Conservation (phyloP, 1,140 invertebrate genomes). For the Diorhabda elongata region DNA sequence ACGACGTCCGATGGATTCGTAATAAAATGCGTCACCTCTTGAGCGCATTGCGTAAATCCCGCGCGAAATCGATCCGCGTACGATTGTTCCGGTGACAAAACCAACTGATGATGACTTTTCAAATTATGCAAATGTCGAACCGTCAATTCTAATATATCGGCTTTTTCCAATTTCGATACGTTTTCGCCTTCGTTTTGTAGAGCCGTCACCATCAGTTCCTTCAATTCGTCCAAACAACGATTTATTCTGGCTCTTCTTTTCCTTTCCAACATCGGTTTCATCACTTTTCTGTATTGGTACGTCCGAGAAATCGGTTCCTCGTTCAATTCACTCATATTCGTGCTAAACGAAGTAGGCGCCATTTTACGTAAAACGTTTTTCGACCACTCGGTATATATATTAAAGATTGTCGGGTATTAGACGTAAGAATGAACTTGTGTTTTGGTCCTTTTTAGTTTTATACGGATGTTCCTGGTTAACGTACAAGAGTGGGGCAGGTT, state of each 20-base stretch:
- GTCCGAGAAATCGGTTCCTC: conserved; percentile 74
- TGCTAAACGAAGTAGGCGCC: conserved; percentile 40
- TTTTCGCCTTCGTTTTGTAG: conserved; percentile 82
- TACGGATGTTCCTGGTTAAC: conserved; percentile 23
- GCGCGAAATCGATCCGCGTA: conserved; percentile 80
- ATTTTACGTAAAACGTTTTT: conserved; percentile 25
- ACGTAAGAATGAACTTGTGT: conserved; percentile 31
- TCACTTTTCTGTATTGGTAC: conserved; percentile 88
- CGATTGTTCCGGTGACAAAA: conserved; percentile 58
- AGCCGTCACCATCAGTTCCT: conserved; percentile 85
- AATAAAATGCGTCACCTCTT: conserved; percentile 84
- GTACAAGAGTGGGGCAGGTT: conserved; percentile 19
- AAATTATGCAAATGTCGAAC: conserved; percentile 86
- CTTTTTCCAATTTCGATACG: conserved; percentile 92
- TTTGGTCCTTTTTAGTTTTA: conserved; percentile 31
- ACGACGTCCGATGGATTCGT: conserved; percentile 40
- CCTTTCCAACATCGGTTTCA: conserved; percentile 94
- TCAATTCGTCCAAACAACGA: conserved; percentile 87
- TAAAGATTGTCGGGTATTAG: conserved; percentile 8
- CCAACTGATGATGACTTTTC: conserved; percentile 66
- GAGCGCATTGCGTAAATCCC: conserved; percentile 87
- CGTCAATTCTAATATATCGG: conserved; percentile 93
- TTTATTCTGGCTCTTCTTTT: conserved; percentile 92
- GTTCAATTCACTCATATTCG: conserved; percentile 33
- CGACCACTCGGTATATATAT: conserved; percentile 6